Evolutionary conservation across 1,140 invertebrate species (phyloP).

Genomic region (Callitettix versicolor): DNA sequence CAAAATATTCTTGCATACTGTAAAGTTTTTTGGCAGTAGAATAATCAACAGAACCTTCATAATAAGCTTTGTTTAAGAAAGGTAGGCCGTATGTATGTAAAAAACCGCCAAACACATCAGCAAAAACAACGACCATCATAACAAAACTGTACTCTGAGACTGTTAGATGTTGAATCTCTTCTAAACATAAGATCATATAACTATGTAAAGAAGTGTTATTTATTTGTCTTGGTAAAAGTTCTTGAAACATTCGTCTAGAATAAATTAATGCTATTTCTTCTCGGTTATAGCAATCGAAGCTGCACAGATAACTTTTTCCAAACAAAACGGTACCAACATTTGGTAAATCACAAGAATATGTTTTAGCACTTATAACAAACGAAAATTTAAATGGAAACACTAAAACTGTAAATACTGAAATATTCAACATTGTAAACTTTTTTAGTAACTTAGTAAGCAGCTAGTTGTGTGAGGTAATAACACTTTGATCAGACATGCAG

Average conservation of each 20-base stretch:
- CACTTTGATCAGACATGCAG: not conserved
- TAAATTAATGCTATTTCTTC: conserved; percentile 17
- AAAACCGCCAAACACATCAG: conserved; percentile 20
- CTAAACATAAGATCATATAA: conserved; percentile 10
- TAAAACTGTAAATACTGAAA: not conserved
- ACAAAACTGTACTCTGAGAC: not conserved
- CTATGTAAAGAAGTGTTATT: conserved; percentile 8
- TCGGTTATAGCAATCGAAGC: conserved; percentile 15
- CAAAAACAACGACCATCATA: conserved; percentile 10
- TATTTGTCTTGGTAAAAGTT: conserved; percentile 16
- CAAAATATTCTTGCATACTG: conserved; percentile 16
- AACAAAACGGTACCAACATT: conserved; percentile 18
- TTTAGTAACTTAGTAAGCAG: not conserved
- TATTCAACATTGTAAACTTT: not conserved
- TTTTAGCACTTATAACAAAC: too few relatives aligned
- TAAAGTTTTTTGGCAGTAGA: conserved; percentile 8
- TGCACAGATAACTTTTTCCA: conserved; percentile 1
- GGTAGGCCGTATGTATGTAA: conserved; percentile 19
- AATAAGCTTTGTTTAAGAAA: conserved; percentile 17
- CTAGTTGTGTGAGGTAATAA: not conserved
- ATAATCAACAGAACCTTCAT: conserved; percentile 19
- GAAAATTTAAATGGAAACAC: not conserved
- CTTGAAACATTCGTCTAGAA: conserved; percentile 17
- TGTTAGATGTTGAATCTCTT: conserved; percentile 1
- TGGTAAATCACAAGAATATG: not conserved